phyloP scores from a whole-genome alignment of 1,140 invertebrate species.

The Amphibalanus amphitrite region DNA sequence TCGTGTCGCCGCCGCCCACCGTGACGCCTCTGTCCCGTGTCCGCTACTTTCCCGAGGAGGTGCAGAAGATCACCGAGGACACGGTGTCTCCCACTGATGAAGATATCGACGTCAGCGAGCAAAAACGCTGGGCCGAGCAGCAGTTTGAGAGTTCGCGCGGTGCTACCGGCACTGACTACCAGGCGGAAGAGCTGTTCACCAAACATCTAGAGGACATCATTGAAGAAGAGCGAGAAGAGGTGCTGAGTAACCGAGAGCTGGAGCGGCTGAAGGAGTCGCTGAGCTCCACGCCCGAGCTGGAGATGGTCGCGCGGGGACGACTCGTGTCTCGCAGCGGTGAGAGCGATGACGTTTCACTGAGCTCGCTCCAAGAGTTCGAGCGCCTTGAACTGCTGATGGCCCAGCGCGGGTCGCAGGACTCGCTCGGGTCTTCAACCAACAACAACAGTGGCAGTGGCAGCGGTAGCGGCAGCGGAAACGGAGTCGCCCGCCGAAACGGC shows the following conservation, averaged over 20 bases:
- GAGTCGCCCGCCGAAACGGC: conserved; percentile 10
- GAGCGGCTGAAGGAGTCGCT: conserved; percentile 32
- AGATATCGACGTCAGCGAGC: conserved; percentile 42
- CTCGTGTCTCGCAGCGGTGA: conserved; percentile 61
- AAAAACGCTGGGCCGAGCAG: conserved; percentile 75
- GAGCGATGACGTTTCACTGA: conserved; percentile 76
- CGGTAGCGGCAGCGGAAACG: conserved; percentile 10
- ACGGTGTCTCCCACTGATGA: neutral
- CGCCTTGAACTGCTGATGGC: conserved; percentile 62
- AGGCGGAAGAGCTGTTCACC: conserved; percentile 24
- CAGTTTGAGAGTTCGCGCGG: conserved; percentile 48
- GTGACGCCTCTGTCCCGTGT: conserved; percentile 34
- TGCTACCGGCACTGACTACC: conserved; percentile 46
- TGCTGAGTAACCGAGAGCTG: conserved; percentile 21
- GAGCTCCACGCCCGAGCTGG: conserved; percentile 64
- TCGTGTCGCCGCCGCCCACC: conserved; percentile 34
- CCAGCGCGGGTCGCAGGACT: conserved; percentile 26
- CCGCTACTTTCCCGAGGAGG: conserved; percentile 28
- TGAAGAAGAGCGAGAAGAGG: conserved; percentile 45
- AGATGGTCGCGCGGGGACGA: conserved; percentile 54
- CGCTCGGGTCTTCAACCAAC: conserved; percentile 38
- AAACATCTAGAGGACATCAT: conserved; percentile 52
- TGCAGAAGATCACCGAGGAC: conserved; percentile 1
- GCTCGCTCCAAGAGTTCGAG: conserved; percentile 86
- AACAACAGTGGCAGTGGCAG: conserved; percentile 33